Evolutionary conservation across 92 coral and sea anemone species (phyloP).

Genomic region (Porites cylindrica): DNA sequence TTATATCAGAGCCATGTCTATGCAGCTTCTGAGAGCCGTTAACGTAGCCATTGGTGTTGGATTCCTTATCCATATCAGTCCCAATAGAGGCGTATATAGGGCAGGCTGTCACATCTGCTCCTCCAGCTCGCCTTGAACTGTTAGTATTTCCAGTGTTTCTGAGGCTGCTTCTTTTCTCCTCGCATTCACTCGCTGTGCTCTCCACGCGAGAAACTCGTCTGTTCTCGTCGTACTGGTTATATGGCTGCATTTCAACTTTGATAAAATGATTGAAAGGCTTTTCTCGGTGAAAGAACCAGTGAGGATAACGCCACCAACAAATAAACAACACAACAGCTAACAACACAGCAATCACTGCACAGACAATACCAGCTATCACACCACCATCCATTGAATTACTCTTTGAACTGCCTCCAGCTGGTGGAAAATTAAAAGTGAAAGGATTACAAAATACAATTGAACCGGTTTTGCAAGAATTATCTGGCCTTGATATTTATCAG

Average conservation of each 20-base stretch:
- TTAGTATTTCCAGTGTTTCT: not conserved
- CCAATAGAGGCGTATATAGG: conserved; percentile 83
- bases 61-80: conserved; percentile 45
- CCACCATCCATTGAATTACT: conserved; percentile 49
- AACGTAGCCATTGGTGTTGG: not conserved
- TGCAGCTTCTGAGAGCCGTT: conserved; percentile 9
- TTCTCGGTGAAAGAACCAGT: conserved; percentile 64
- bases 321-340: conserved; percentile 60
- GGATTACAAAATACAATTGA: not conserved
- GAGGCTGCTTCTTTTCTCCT: conserved; percentile 56
- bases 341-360: conserved; percentile 72
- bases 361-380: conserved; percentile 82
- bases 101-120: conserved; percentile 59
- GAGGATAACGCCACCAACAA: conserved; percentile 78
- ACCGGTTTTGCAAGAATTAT: not conserved
- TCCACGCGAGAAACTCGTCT: conserved; percentile 72
- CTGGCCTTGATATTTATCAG: too few species aligned
- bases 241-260: conserved; percentile 78
- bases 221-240: conserved; percentile 36
- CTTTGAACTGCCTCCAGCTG: too few species aligned
- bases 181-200: conserved; percentile 44
- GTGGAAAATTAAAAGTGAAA: not conserved
- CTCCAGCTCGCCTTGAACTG: not conserved
- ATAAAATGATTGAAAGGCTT: conserved; percentile 83
- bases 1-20: conserved; percentile 21